A percentile compares a stretch with the other conserved stretches of the same genome.
phyloP scores from a whole-genome alignment of 2,113 vertebrate species.

The Dicentrarchus labrax region DNA sequence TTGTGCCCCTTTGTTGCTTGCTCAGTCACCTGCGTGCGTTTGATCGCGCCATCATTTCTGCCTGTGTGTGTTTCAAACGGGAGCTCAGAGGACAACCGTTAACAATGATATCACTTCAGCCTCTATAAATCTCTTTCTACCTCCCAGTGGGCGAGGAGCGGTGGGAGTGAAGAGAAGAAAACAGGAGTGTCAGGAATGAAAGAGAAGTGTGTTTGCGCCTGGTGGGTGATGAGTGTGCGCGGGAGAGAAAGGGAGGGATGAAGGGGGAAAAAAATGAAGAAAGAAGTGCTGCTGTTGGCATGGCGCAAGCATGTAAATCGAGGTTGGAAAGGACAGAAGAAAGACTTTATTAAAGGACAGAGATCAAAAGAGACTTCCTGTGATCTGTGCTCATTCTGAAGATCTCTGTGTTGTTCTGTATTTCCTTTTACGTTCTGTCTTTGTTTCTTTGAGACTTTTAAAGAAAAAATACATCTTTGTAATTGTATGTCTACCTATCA shows the following conservation, averaged over 20 bases:
- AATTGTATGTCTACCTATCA: background rate
- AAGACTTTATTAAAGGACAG: slow-evolving; percentile 35
- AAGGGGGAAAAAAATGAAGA: slow-evolving; percentile 9
- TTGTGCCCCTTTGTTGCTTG: slow-evolving; percentile 25
- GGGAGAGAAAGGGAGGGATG: slow-evolving; percentile 19
- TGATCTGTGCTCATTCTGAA: slow-evolving; percentile 26
- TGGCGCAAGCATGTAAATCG: slow-evolving; percentile 32
- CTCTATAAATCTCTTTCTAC: slow-evolving; percentile 63
- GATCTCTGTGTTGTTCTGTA: background rate
- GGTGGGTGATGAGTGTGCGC: slow-evolving; percentile 55
- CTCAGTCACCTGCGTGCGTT: slow-evolving; percentile 53
- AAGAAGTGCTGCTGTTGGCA: slow-evolving; percentile 39
- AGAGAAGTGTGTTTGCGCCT: slow-evolving; percentile 61
- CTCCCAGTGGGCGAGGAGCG: slow-evolving; percentile 65
- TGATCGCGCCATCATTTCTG: slow-evolving; percentile 37
- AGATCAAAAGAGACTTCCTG: slow-evolving; percentile 44
- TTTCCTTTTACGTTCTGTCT: background rate
- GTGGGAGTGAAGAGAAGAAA: slow-evolving; percentile 60
- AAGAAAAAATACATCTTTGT: too few relatives aligned
- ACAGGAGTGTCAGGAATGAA: slow-evolving; percentile 65
- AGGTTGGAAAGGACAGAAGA: slow-evolving; percentile 32
- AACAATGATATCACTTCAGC: slow-evolving; percentile 77
- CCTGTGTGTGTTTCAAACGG: slow-evolving; percentile 35
- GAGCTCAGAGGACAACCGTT: slow-evolving; percentile 53
- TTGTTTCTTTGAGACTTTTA: background rate